Conservation (phyloP, 2,888 invertebrate species). For the Acrobasis repandana region DNA sequence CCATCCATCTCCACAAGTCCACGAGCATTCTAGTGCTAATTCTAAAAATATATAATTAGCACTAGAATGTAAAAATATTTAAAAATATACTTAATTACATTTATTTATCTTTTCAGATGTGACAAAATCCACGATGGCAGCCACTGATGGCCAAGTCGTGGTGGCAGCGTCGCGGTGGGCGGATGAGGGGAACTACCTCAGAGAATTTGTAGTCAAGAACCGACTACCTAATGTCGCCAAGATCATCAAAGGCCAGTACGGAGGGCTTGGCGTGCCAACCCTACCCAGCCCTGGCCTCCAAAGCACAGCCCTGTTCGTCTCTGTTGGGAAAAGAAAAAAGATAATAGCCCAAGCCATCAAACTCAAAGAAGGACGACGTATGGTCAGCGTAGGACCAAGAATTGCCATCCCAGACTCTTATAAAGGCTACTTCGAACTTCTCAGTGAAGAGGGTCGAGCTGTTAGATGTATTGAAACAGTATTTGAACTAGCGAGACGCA, state of each 20-base stretch:
- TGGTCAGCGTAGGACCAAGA: constrained; percentile 91
- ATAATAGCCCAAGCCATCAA: constrained; percentile 95
- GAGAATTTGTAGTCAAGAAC: constrained; percentile 89
- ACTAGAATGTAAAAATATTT: too few species aligned
- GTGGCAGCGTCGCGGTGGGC: constrained; percentile 91
- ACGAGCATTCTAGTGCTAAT: too few species aligned
- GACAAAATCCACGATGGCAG: constrained; percentile 87
- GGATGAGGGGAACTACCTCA: constrained; percentile 88
- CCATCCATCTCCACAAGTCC: too few species aligned
- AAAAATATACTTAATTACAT: neutral
- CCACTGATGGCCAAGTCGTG: constrained; percentile 95
- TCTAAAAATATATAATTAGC: too few species aligned
- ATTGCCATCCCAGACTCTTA: constrained; percentile 95
- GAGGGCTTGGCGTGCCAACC: constrained; percentile 94
- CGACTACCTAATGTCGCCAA: constrained; percentile 93
- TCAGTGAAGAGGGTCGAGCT: constrained; percentile 96
- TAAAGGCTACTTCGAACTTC: constrained; percentile 95
- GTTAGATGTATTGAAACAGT: constrained; percentile 95
- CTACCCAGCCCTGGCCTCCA: constrained; percentile 93
- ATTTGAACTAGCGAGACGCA: constrained; percentile 89
- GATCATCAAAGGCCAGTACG: constrained; percentile 96
- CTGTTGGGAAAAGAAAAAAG: constrained; percentile 92
- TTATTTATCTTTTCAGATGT: constrained; percentile 79
- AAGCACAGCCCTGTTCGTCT: constrained; percentile 92
- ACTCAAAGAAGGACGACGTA: constrained; percentile 93